phyloP scores from a whole-genome alignment of 2,888 invertebrate species.

The Mactromeris polynyma region DNA sequence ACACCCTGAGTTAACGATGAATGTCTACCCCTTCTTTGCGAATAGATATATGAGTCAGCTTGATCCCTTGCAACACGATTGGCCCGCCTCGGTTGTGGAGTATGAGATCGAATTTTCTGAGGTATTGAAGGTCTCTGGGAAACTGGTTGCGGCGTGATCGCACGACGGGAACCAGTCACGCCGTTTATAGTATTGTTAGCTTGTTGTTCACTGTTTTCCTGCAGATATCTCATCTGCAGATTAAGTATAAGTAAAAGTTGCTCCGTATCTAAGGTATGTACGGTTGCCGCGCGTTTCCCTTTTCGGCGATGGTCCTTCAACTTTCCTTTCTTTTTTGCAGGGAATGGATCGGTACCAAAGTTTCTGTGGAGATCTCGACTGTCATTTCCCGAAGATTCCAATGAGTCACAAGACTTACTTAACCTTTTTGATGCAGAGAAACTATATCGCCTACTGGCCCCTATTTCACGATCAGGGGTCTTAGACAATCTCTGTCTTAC shows the following conservation, averaged over 20 bases:
- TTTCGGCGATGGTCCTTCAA: constrained; percentile 79
- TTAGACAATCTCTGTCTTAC: constrained; percentile 55
- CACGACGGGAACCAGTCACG: constrained; percentile 61
- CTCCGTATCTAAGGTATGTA: constrained; percentile 80
- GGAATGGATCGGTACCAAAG: constrained; percentile 37
- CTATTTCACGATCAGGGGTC: constrained; percentile 58
- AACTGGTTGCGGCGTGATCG: constrained; percentile 79
- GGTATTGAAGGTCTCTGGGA: constrained; percentile 65
- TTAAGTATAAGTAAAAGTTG: constrained; percentile 81
- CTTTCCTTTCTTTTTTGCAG: constrained; percentile 67
- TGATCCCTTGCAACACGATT: constrained; percentile 41
- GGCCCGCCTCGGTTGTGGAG: constrained; percentile 76
- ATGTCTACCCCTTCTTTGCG: not conserved
- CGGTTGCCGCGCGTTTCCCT: constrained; percentile 79
- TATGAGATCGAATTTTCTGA: constrained; percentile 77
- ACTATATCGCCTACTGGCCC: constrained; percentile 57
- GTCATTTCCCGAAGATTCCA: constrained; percentile 65
- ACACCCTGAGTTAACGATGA: constrained; percentile 13
- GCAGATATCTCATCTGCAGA: constrained; percentile 81
- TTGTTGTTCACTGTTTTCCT: constrained; percentile 76
- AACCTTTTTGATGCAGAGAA: constrained; percentile 54
- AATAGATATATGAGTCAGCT: constrained; percentile 1
- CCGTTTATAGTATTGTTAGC: constrained; percentile 54
- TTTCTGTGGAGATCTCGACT: constrained; percentile 36
- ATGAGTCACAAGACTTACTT: constrained; percentile 73